phyloP scores from a whole-genome alignment of 2,888 invertebrate genomes.

The Idaea biselata region DNA sequence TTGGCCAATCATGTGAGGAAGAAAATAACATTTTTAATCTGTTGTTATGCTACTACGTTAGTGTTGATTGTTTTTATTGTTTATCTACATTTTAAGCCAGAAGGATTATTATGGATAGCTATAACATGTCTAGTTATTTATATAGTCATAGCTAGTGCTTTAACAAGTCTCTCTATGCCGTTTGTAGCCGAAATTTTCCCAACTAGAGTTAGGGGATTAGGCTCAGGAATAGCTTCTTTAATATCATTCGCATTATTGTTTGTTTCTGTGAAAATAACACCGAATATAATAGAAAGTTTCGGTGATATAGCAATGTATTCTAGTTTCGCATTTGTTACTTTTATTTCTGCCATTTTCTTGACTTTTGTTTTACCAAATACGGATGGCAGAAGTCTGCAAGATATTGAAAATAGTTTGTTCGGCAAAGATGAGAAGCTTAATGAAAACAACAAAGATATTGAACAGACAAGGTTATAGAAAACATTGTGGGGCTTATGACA shows the following conservation, averaged over 20 bases:
- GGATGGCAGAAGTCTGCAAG: constrained; percentile 84
- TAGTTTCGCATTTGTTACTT: constrained; percentile 37
- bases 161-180: constrained; percentile 46
- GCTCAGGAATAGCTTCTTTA: constrained; percentile 35
- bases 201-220: constrained; percentile 47
- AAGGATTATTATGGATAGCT: constrained; percentile 38
- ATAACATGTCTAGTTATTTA: constrained; percentile 41
- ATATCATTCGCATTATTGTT: background rate
- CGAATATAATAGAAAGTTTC: constrained; percentile 32
- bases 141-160: constrained; percentile 35
- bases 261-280: background rate
- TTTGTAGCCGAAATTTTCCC: constrained; percentile 55
- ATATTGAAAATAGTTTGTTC: constrained; percentile 73
- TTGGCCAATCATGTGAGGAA: constrained; percentile 41
- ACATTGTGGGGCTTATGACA: background rate
- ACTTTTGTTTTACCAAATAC: constrained; percentile 52
- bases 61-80: constrained; percentile 34
- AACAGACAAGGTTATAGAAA: background rate
- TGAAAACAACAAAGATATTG: background rate
- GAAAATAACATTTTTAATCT: constrained; percentile 37
- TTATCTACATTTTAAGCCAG: constrained; percentile 36
- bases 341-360: constrained; percentile 35
- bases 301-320: constrained; percentile 44
- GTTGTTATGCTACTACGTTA: constrained; percentile 33
- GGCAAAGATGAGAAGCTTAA: constrained; percentile 19